phyloP scores from a whole-genome alignment of 2,888 invertebrate species.

The Tinea pellionella region DNA sequence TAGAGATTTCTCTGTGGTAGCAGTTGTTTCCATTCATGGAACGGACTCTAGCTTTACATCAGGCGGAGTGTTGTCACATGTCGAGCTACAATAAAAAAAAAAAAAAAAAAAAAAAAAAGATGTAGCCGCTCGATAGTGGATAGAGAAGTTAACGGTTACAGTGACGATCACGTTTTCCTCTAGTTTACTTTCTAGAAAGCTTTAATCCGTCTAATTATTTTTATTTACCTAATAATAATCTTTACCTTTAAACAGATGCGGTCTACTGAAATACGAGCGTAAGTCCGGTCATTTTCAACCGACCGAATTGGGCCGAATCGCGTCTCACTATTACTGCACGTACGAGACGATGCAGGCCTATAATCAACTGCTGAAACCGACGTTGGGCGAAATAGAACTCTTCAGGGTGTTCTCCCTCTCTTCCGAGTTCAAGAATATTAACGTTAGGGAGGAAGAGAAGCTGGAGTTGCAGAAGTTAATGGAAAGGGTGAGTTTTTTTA shows the following conservation, averaged over 20 bases:
- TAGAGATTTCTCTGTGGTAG: too few relatives aligned
- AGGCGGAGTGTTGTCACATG: too few relatives aligned
- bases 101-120: too few relatives aligned
- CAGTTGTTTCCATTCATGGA: too few relatives aligned
- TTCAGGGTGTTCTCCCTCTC: conserved; percentile 99
- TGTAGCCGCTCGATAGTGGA: too few relatives aligned
- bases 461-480: conserved; percentile 95
- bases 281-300: conserved; percentile 90
- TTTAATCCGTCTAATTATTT: too few relatives aligned
- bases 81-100: too few relatives aligned
- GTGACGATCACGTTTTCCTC: too few relatives aligned
- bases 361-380: conserved; percentile 95
- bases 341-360: conserved; percentile 97
- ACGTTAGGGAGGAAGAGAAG: conserved; percentile 96
- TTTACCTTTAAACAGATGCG: conserved; percentile 76
- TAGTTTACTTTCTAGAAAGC: too few relatives aligned
- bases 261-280: conserved; percentile 95
- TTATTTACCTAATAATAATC: too few relatives aligned
- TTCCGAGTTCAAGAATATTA: conserved; percentile 93
- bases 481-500: conserved; percentile 52
- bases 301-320: conserved; percentile 96
- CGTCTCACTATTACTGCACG: conserved; percentile 98
- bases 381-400: conserved; percentile 96
- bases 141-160: too few relatives aligned
- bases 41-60: too few relatives aligned